Percentiles rank a stretch among this genome's conserved stretches.
Conservation (phyloP, 2,113 vertebrate genomes). For the Anolis sagrei region DNA sequence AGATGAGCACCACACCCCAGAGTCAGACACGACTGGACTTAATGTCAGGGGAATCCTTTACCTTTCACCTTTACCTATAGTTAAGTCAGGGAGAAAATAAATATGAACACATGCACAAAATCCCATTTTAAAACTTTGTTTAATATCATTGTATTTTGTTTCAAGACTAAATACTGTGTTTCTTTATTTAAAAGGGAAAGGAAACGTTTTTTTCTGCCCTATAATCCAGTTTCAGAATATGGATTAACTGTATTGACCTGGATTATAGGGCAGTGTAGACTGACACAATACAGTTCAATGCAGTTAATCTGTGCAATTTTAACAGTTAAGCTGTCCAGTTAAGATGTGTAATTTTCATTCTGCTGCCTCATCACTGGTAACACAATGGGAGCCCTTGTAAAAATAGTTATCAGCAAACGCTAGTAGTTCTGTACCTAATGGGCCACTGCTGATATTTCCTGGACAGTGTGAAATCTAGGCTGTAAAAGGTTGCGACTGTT, state of each 20-base stretch:
- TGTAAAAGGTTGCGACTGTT: not conserved
- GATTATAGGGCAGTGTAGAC: no score
- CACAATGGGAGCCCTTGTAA: not conserved
- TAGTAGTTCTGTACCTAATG: not conserved
- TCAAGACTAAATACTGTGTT: slow-evolving; percentile 24
- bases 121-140: slow-evolving; percentile 69
- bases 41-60: no score
- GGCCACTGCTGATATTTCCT: not conserved
- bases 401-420: not conserved
- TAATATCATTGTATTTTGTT: slow-evolving; percentile 63
- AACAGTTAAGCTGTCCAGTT: not conserved
- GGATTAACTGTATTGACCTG: no score
- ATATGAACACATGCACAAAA: slow-evolving; percentile 64
- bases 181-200: not conserved
- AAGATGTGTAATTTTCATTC: no score
- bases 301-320: no score
- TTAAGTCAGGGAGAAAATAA: slow-evolving; percentile 54
- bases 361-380: not conserved
- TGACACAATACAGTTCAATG: no score
- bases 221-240: no score
- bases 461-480: not conserved
- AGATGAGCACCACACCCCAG: no score
- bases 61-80: no score
- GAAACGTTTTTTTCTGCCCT: no score
- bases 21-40: no score